Evolutionary conservation across 2,113 vertebrate genomes (phyloP).

Genomic region (western clawed frog (Xenopus tropicalis)): UCB_Xtro_10.0 CM004450.2:60057001-60057500

Average conservation of each 20-base stretch:
- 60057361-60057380: background rate
- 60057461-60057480: slow-evolving; percentile 7
- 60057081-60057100: background rate
- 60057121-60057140: slow-evolving; percentile 10
- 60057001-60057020: background rate
- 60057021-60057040: background rate
- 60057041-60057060: slow-evolving; percentile 2
- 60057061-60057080: background rate
- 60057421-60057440: slow-evolving; percentile 27
- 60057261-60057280: slow-evolving; percentile 16
- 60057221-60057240: slow-evolving; percentile 9
- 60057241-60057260: background rate
- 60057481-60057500: background rate
- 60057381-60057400: slow-evolving; percentile 3
- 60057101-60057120: background rate
- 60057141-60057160: slow-evolving; percentile 10
- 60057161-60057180: slow-evolving; percentile 5
- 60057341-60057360: background rate
- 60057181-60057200: background rate
- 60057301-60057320: slow-evolving; percentile 7
- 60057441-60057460: background rate
- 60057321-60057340: slow-evolving; percentile 1
- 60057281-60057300: slow-evolving; percentile 5
- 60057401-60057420: slow-evolving; percentile 15
- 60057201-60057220: slow-evolving; percentile 4